Evolutionary conservation across 2,888 invertebrate genomes (phyloP), one percentile per base, ranked within the genome.

Genomic region (Serripes groenlandicus): DNA sequence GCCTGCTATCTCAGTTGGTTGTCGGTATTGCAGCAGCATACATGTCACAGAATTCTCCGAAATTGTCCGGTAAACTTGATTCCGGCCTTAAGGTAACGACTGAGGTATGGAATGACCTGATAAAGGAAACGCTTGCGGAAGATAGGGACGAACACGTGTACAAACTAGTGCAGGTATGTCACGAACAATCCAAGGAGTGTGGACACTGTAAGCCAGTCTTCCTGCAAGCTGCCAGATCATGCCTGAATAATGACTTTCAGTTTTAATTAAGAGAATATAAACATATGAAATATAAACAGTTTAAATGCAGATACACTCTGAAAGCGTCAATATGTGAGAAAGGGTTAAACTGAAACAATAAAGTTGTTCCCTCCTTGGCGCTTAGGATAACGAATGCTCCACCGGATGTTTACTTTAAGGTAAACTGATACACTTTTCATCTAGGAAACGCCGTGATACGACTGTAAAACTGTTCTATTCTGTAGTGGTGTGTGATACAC

Each of bases 161-260:
- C 56, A 87, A 87, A 35, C 71, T 87, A 5, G 75, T 87, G 26
- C 87, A 87, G 56, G 85, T 87, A 2, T 81, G 78, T 23, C 52
- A 71, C 34, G 85, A 87, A 18, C 78, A 77, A 78, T 75, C 54
- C 1, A 68, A 60, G 56, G 73, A 79, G 30, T 60, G 60, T 28
- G 71, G 64, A n/a, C 68, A 83, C 28, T 58, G 66, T 32, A 64
- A 68, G 1, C 73, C 72, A 4, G 28, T 83, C 21, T 83, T 75
- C 28, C 15, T 72, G 52, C 75, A 76, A 23, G 83, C 83, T 28
- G 83, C 83, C 21, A 1, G 32, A 4, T 62, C 62, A 7, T 34
- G 62, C n/a, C 0, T 62, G 11, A 62, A 62, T n/a, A 62, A 62
- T 34, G 62, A 15, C 7, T 34, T 62, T 4, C 3, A 28, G 7